Evolutionary conservation across 2,797 vertebrate genomes (phyloP), one percentile per base, ranked within the genome.

Genomic region (Sternarchorhynchus goeldii): DNA sequence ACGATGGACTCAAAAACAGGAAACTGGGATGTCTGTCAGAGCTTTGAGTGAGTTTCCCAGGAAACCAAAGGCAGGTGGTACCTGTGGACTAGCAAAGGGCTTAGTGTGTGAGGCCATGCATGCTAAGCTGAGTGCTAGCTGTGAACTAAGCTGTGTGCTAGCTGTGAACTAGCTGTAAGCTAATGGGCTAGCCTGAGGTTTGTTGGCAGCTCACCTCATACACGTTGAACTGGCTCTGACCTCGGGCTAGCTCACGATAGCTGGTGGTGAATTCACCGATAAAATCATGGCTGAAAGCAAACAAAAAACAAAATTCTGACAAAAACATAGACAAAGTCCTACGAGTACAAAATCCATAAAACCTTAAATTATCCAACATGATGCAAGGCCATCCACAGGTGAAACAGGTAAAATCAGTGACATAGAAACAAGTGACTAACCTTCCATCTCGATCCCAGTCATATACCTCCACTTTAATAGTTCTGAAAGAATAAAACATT

Each of bases 221-320:
- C 84, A 97, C 92, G 18, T 98, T 98, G 89, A 97, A 96, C 78
- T 95, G 96, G 85, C 95, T 97, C 88, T 98, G 96, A 34, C 97
- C 97, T 60, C 94, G 93, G 20, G 96, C 94, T 84, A 99, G 89
- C 88, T 98, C 96, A 82, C 96, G 89, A 90, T 97, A 98, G 91
- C 96, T 98, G 87, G 96, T 99, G 70, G 95, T 97, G 86, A 96
- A 98, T 86, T 98, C 97, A 17, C 97, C 96, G 0, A 98, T 98
- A 91, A 98, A 98, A 89, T 98, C 96, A 0, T 99, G 97, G 88
- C 97, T 98, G 89, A 2, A 86, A 50, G 12, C 12, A 21, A 63
- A 58, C 3, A 62, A 68, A 59, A n/a, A 53, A 50, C 56, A 63
- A 6, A 62, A 56, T 66, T 1, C 53, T 3, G 34, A 21, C 14